phyloP scores from a whole-genome alignment of 2,888 invertebrate species.

The Argyra leucocephala region DNA sequence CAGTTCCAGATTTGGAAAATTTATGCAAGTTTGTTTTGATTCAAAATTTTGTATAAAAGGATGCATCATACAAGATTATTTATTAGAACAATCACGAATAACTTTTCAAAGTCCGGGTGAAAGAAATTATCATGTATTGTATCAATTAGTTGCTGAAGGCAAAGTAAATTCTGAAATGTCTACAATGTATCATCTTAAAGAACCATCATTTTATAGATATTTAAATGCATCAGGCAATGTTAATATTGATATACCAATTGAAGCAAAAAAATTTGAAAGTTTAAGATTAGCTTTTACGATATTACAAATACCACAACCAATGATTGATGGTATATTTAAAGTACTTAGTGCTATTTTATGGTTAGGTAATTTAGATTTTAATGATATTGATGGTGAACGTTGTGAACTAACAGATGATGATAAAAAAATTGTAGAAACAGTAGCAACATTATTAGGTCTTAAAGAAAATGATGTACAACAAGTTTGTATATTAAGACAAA shows the following conservation, averaged over 20 bases:
- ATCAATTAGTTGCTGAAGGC: conserved; percentile 80
- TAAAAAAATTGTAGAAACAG: conserved; percentile 60
- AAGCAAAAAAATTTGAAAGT: conserved; percentile 68
- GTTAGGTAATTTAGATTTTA: conserved; percentile 78
- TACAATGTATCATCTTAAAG: conserved; percentile 60
- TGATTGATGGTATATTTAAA: conserved; percentile 82
- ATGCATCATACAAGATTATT: conserved; percentile 82
- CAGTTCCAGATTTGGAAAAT: conserved; percentile 89
- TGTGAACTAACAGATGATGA: conserved; percentile 65
- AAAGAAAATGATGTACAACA: conserved; percentile 64
- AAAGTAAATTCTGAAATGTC: conserved; percentile 68
- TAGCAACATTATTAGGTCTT: conserved; percentile 65
- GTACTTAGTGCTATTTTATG: conserved; percentile 81
- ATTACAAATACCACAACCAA: conserved; percentile 71
- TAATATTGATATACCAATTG: conserved; percentile 55
- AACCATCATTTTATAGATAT: conserved; percentile 71
- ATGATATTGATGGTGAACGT: conserved; percentile 79
- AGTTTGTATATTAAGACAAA: conserved; percentile 68
- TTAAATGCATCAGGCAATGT: conserved; percentile 70
- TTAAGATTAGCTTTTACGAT: conserved; percentile 80
- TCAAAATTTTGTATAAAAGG: conserved; percentile 81
- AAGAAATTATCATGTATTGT: conserved; percentile 85
- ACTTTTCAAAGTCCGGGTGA: conserved; percentile 82
- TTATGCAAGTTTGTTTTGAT: conserved; percentile 89
- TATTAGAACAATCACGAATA: conserved; percentile 80